Evolutionary conservation across 2,888 invertebrate genomes (phyloP).

Genomic region (Polymixis lichenea): DNA sequence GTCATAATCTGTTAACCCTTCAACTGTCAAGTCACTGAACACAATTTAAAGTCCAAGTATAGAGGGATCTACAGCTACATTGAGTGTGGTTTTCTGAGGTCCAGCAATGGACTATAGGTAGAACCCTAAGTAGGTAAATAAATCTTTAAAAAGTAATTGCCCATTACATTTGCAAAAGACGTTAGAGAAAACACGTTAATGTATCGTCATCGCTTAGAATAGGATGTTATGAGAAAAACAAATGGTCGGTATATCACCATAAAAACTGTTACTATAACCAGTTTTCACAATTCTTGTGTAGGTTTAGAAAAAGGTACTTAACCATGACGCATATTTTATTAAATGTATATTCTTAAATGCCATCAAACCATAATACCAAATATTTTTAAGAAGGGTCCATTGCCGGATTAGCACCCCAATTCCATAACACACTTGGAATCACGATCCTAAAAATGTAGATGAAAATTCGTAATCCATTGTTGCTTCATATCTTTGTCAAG

Average conservation of each 20-base stretch:
- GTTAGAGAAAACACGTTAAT: constrained; percentile 32
- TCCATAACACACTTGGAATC: too few relatives aligned
- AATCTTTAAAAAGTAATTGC: background rate
- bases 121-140: background rate
- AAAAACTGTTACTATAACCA: constrained; percentile 39
- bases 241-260: constrained; percentile 4
- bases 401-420: too few relatives aligned
- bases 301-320: constrained; percentile 4
- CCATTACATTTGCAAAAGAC: constrained; percentile 14
- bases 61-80: too few relatives aligned
- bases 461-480: too few relatives aligned
- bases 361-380: background rate
- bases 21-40: too few relatives aligned
- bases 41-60: too few relatives aligned
- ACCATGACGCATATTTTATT: constrained; percentile 13
- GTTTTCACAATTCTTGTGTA: constrained; percentile 24
- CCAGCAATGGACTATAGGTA: background rate
- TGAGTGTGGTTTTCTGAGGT: background rate
- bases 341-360: background rate
- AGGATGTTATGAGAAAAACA: constrained; percentile 9
- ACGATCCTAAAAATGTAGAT: too few relatives aligned
- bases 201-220: constrained; percentile 20
- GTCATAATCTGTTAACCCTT: too few relatives aligned
- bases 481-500: too few relatives aligned
- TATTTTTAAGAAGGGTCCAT: background rate